Base-by-base conservation (phyloP, 1,140 invertebrate species). In the Lepidurus couesii region DNA sequence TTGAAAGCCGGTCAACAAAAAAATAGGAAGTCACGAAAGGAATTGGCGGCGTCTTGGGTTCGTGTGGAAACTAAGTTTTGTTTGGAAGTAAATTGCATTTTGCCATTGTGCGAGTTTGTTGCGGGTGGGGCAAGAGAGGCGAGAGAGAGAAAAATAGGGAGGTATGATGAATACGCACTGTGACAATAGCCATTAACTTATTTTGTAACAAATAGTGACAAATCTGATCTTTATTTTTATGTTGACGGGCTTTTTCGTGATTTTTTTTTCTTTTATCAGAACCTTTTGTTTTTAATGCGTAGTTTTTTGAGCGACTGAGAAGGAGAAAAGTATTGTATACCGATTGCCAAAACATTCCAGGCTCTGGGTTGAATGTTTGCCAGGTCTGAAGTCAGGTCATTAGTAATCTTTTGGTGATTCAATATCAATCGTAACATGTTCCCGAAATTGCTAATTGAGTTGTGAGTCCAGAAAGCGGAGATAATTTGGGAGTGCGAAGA, bases 301-400 rank as follows among this genome's bases (percentile, higher is more conserved):
- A 21, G 34, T 34, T 34, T 34, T 34, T 34, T 34, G 53, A 7
- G 53, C 53, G 53, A 65, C 53, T 65, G 16, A 7, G 53, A 34
- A 34, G 53, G 21, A 65, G n/a, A 65, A 65, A 65, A 1, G 53
- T 65, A 13, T 65, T 65, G 53, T 16, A 13, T 65, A 65, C 53
- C 53, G 53, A 65, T 65, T 65, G 53, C 53, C 53, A 65, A 65
- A 65, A 65, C 53, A 65, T 65, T 65, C 53, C 53, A 65, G 53
- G 13, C 53, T 65, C 8, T 65, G 53, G 53, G 53, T 65, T 21
- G 53, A 21, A 65, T 65, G 53, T 65, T 21, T 65, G 53, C 53
- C 53, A 65, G 53, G 53, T 65, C 53, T 65, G 53, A 65, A 65
- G 8, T 65, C 53, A 65, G 53, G 53, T 65, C 53, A 21, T 65